These are phyloP conservation scores for Vesta saturnalis DNA, from an alignment of 2,888 invertebrate species.

Conservation along the genomic window DNA sequence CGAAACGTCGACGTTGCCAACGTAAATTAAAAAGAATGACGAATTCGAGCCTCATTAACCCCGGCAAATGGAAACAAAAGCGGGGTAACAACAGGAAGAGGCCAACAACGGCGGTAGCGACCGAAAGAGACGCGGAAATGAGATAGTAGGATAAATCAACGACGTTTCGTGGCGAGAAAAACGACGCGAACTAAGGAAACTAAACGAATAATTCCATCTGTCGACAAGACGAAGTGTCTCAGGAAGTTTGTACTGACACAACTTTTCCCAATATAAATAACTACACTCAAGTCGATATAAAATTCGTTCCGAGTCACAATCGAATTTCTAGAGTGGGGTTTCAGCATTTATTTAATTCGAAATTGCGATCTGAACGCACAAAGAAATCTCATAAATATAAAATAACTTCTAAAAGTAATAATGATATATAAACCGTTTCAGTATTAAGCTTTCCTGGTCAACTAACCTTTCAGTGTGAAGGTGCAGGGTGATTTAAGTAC, in stretches of 20 bases:
- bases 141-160: conserved; percentile 49
- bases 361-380: neutral
- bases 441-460: conserved; percentile 40
- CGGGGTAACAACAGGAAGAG: conserved; percentile 43
- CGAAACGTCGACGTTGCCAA: conserved; percentile 39
- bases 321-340: conserved; percentile 18
- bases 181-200: conserved; percentile 46
- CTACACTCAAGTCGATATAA: conserved; percentile 21
- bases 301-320: conserved; percentile 23
- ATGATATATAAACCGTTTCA: neutral
- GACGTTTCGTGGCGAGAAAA: conserved; percentile 46
- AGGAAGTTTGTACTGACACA: conserved; percentile 37
- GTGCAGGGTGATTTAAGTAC: conserved; percentile 40
- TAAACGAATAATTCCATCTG: conserved; percentile 48
- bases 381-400: neutral
- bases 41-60: conserved; percentile 44
- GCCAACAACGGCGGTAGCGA: conserved; percentile 44
- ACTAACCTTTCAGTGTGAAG: conserved; percentile 35
- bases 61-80: conserved; percentile 41
- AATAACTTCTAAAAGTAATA: conserved; percentile 6
- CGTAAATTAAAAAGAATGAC: conserved; percentile 49
- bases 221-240: conserved; percentile 43
- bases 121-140: conserved; percentile 48
- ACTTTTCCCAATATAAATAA: conserved; percentile 34
- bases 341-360: conserved; percentile 22